These are phyloP conservation scores for Ectemnius continuus DNA, from an alignment of 2,888 invertebrate genomes.

Conservation along the genomic window DNA sequence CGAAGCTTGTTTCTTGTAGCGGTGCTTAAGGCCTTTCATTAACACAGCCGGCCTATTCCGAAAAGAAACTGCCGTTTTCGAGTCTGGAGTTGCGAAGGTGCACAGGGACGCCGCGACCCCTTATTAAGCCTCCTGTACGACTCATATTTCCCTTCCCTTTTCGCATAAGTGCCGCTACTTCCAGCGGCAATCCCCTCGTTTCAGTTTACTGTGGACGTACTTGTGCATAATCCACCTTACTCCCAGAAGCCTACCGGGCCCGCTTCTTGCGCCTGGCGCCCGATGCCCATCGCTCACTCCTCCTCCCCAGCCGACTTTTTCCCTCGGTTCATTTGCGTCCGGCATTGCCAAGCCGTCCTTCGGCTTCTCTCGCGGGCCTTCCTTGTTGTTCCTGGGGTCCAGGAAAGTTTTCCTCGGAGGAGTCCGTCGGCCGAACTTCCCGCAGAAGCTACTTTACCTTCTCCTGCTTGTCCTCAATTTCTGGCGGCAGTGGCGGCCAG, in stretches of 20 bases:
- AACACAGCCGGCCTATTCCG: slow-evolving; percentile 7
- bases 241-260: slow-evolving; percentile 28
- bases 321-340: slow-evolving; percentile 3
- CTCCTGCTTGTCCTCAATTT: slow-evolving; percentile 1
- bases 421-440: not conserved
- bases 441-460: slow-evolving; percentile 5
- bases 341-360: not conserved
- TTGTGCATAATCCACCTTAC: slow-evolving; percentile 60
- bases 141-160: slow-evolving; percentile 33
- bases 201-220: slow-evolving; percentile 29
- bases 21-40: not conserved
- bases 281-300: not conserved
- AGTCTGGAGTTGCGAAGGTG: slow-evolving; percentile 13
- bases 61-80: slow-evolving; percentile 12
- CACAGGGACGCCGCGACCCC: slow-evolving; percentile 2
- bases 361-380: not conserved
- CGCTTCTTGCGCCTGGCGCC: too few relatives aligned
- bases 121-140: slow-evolving; percentile 31
- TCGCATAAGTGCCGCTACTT: slow-evolving; percentile 19
- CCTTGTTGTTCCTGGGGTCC: not conserved
- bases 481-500: not conserved
- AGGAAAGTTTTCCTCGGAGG: not conserved
- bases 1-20: not conserved
- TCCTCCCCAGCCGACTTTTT: not conserved
- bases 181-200: slow-evolving; percentile 25